phyloP scores from a whole-genome alignment of 2,888 invertebrate genomes.

The Harpagoxenus sublaevis region DNA sequence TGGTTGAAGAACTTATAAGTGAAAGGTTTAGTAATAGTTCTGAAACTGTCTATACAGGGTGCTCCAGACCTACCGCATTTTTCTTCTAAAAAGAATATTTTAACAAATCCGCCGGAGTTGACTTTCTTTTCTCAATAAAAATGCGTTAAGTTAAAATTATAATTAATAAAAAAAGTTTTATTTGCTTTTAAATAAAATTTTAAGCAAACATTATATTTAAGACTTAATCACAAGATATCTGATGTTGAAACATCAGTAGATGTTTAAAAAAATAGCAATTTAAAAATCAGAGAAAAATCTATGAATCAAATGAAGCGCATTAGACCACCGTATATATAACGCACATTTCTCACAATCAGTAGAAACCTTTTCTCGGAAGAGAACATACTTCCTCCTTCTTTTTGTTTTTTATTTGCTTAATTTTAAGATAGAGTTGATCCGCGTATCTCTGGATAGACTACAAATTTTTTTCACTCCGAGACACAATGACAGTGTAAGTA shows the following conservation, averaged over 20 bases:
- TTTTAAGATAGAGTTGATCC: slow-evolving; percentile 2
- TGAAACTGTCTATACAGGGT: not conserved
- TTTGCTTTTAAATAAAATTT: not conserved
- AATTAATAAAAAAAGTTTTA: not conserved
- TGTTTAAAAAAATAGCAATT: not conserved
- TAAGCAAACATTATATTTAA: not conserved
- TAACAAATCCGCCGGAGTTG: not conserved
- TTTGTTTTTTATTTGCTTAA: slow-evolving; percentile 2
- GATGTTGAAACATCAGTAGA: not conserved
- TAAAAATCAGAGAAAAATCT: not conserved
- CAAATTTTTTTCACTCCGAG: not conserved
- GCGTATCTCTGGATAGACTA: not conserved
- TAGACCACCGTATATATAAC: not conserved
- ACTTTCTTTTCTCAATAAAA: not conserved
- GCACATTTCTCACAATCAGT: slow-evolving; percentile 1
- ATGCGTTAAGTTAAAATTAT: not conserved
- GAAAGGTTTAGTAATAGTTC: slow-evolving; percentile 23
- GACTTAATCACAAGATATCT: not conserved
- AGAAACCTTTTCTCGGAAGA: not conserved
- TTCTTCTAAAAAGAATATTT: not conserved
- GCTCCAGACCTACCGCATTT: not conserved
- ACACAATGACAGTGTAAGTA: not conserved
- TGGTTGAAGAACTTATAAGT: slow-evolving; percentile 10
- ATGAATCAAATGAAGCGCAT: not conserved
- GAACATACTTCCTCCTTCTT: not conserved